phyloP scores from a whole-genome alignment of 2,888 invertebrate genomes.

The Prosapia bicincta region DNA sequence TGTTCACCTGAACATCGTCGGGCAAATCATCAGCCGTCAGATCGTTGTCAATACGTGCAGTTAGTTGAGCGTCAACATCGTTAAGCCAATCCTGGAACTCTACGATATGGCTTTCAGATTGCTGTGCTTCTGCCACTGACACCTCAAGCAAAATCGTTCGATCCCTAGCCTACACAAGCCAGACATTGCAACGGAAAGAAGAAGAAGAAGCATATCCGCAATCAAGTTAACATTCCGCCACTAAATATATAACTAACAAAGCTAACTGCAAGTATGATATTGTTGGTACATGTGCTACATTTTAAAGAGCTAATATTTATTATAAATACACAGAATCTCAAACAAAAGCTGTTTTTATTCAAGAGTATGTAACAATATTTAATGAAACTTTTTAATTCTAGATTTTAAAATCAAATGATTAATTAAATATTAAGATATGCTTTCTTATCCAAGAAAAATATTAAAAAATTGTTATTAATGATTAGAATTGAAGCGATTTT shows the following conservation, averaged over 20 bases:
- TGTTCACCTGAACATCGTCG: constrained; percentile 64
- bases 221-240: constrained; percentile 1
- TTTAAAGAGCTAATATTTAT: not conserved
- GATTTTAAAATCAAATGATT: too few species aligned
- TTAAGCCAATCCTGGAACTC: constrained; percentile 69
- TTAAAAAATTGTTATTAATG: too few species aligned
- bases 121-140: constrained; percentile 71
- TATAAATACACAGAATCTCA: too few species aligned
- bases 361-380: too few species aligned
- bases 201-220: not conserved
- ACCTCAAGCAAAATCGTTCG: constrained; percentile 61
- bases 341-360: too few species aligned
- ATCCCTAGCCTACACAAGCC: constrained; percentile 52
- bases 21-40: constrained; percentile 76
- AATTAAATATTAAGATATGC: too few species aligned
- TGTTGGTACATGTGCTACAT: constrained; percentile 18
- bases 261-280: constrained; percentile 5
- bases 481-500: too few species aligned
- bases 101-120: constrained; percentile 69
- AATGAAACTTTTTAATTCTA: too few species aligned
- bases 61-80: constrained; percentile 63
- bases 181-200: constrained; percentile 21
- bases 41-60: constrained; percentile 70
- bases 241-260: constrained; percentile 13
- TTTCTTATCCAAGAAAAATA: too few species aligned